These are phyloP conservation scores for Rhinogobius similis DNA, from an alignment of 2,113 vertebrate genomes.

Conservation along the genomic window DNA sequence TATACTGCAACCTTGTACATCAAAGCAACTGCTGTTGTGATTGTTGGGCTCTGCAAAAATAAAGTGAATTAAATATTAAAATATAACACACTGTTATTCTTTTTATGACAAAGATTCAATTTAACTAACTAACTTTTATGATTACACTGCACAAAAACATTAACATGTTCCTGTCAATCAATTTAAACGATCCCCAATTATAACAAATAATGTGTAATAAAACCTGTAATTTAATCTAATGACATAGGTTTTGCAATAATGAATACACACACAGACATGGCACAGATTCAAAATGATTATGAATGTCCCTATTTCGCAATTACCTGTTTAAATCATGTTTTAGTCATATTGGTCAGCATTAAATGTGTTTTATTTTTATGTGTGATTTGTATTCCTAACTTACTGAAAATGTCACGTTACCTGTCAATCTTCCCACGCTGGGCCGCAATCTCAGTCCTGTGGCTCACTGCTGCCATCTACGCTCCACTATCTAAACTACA, in stretches of 20 bases:
- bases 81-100: too few relatives aligned
- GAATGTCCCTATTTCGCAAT: too few relatives aligned
- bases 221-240: not conserved
- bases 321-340: not conserved
- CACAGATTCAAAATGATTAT: too few relatives aligned
- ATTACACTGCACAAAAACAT: too few relatives aligned
- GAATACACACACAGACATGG: too few relatives aligned
- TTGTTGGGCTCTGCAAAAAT: too few relatives aligned
- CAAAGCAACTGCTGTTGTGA: too few relatives aligned
- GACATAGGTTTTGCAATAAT: not conserved
- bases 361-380: not conserved
- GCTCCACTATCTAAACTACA: slow-evolving; percentile 53
- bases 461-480: slow-evolving; percentile 91
- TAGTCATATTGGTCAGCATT: not conserved
- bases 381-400: not conserved
- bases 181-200: not conserved
- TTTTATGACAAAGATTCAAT: too few relatives aligned
- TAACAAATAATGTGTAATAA: not conserved
- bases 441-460: slow-evolving; percentile 32
- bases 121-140: too few relatives aligned
- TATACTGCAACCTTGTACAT: too few relatives aligned
- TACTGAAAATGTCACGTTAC: not conserved
- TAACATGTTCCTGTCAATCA: not conserved
- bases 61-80: too few relatives aligned
- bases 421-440: not conserved